Conservation (phyloP, 2,888 invertebrate species). For the Lacanobia wlatinum region DNA sequence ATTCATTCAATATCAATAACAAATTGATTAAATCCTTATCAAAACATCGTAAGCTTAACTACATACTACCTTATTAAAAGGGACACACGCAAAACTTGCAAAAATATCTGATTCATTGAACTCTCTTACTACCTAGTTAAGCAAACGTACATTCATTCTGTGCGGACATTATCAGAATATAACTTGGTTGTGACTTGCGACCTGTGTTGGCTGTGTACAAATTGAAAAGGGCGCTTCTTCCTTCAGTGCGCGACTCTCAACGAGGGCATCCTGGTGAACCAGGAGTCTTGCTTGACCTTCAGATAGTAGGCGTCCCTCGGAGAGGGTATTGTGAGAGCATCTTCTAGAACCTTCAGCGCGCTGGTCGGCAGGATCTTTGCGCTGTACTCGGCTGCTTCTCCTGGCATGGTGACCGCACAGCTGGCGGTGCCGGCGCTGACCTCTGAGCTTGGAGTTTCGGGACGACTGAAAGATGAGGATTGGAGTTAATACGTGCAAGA, state of each 20-base stretch:
- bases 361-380: conserved; percentile 91
- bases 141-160: conserved; percentile 55
- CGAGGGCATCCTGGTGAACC: conserved; percentile 90
- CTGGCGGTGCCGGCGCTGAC: conserved; percentile 83
- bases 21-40: conserved; percentile 43
- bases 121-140: conserved; percentile 53
- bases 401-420: conserved; percentile 89
- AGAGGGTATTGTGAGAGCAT: conserved; percentile 90
- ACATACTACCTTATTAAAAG: conserved; percentile 18
- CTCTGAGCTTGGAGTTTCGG: conserved; percentile 87
- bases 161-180: conserved; percentile 57
- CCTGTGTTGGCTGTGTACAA: conserved; percentile 54
- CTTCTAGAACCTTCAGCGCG: conserved; percentile 91
- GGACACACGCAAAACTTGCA: conserved; percentile 14
- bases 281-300: conserved; percentile 88
- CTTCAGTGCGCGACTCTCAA: conserved; percentile 81
- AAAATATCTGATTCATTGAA: conserved; percentile 36
- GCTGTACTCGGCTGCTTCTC: conserved; percentile 92
- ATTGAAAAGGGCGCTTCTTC: conserved; percentile 21
- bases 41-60: conserved; percentile 54
- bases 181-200: conserved; percentile 62
- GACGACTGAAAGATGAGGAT: conserved; percentile 79
- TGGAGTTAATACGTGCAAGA: neutral
- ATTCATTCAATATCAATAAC: conserved; percentile 53
- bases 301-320: conserved; percentile 90